Percentiles rank a stretch among this genome's conserved stretches.
phyloP scores from a whole-genome alignment of 1,140 invertebrate genomes.

The Zaprionus africanus region DNA sequence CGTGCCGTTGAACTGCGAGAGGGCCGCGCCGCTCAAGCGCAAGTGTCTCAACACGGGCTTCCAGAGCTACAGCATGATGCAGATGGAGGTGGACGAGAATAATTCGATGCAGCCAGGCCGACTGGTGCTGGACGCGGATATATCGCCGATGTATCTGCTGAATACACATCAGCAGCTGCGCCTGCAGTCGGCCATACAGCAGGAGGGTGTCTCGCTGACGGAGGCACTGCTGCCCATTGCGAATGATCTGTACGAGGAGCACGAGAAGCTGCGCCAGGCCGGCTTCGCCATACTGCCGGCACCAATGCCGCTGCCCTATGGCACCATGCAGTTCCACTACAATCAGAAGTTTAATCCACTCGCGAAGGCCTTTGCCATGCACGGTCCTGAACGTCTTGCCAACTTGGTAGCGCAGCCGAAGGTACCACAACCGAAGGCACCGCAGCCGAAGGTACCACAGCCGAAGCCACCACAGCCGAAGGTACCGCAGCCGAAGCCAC shows the following conservation, averaged over 20 bases:
- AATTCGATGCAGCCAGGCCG: not conserved
- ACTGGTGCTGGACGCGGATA: not conserved
- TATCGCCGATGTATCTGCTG: slow-evolving; percentile 14
- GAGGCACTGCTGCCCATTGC: slow-evolving; percentile 33
- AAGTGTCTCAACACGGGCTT: slow-evolving; percentile 24
- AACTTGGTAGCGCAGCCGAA: not conserved
- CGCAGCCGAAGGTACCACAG: too few species aligned
- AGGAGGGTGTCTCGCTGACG: slow-evolving; percentile 3
- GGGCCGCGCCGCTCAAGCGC: slow-evolving; percentile 1
- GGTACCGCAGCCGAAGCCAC: too few species aligned
- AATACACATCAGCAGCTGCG: slow-evolving; percentile 14
- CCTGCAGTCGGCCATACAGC: slow-evolving; percentile 38
- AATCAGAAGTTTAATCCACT: not conserved
- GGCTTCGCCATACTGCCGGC: not conserved
- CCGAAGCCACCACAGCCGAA: too few species aligned
- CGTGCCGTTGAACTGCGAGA: slow-evolving; percentile 1
- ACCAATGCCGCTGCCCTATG: not conserved
- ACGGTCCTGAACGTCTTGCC: not conserved
- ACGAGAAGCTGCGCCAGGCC: not conserved
- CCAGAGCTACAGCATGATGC: slow-evolving; percentile 32
- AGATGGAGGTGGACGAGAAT: not conserved
- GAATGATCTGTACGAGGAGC: slow-evolving; percentile 32
- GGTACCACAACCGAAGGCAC: too few species aligned
- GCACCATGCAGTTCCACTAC: slow-evolving; percentile 19
- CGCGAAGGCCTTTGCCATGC: not conserved